Evolutionary conservation across 2,113 vertebrate species (phyloP).

Genomic region (Gymnarchus niloticus): DNA sequence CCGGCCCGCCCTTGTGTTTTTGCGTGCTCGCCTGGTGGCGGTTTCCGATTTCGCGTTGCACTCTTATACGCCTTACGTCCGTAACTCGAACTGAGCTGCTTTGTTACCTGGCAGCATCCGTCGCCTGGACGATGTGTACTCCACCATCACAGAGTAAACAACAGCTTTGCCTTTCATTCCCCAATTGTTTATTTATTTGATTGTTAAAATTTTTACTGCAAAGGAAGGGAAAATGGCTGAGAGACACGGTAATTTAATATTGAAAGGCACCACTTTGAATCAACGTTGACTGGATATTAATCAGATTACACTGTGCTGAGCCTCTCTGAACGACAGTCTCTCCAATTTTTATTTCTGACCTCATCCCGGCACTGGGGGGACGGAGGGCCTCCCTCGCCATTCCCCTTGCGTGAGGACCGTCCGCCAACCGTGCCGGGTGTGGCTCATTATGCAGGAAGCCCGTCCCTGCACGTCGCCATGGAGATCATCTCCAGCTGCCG

Average conservation of each 20-base stretch:
- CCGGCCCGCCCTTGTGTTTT: too few species aligned
- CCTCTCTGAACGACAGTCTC: too few species aligned
- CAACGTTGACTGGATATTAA: not conserved
- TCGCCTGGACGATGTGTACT: not conserved
- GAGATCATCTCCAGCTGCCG: too few species aligned
- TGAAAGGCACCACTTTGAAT: not conserved
- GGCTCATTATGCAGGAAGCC: too few species aligned
- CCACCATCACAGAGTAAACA: not conserved
- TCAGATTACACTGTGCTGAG: constrained; percentile 11
- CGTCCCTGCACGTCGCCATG: too few species aligned
- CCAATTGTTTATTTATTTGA: not conserved
- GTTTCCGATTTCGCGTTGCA: too few species aligned
- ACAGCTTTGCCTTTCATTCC: not conserved
- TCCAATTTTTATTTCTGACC: not conserved
- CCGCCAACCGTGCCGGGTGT: too few species aligned
- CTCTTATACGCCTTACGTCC: too few species aligned
- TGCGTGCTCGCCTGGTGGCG: too few species aligned
- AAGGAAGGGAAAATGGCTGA: not conserved
- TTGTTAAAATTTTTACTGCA: not conserved
- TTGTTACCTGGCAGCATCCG: not conserved
- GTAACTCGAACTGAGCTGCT: too few species aligned
- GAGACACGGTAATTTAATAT: not conserved
- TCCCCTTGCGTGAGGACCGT: too few species aligned
- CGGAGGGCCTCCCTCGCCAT: too few species aligned
- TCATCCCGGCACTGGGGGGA: not conserved